These are phyloP conservation scores for Megalops atlanticus DNA, from an alignment of 2,113 vertebrate genomes.

Conservation along the genomic window DNA sequence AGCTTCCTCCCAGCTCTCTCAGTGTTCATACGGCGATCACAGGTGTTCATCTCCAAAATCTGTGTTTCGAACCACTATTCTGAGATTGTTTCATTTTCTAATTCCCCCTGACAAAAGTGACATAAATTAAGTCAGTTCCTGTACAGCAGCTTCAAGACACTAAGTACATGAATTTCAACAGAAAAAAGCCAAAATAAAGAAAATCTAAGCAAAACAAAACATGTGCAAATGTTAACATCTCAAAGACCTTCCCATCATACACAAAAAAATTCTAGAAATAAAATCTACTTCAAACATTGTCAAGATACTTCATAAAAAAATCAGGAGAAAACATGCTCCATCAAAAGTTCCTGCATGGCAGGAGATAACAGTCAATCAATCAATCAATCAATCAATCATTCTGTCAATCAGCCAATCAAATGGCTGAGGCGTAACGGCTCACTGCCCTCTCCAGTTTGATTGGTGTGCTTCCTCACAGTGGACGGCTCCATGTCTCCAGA, in stretches of 20 bases:
- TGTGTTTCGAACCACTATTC: neutral
- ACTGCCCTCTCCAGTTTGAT: neutral
- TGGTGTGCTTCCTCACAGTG: neutral
- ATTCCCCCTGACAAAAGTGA: neutral
- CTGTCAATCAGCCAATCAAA: neutral
- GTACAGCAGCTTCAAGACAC: constrained; percentile 46
- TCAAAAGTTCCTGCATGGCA: constrained; percentile 72
- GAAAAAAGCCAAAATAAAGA: constrained; percentile 25
- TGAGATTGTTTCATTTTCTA: neutral
- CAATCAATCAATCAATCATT: constrained; percentile 1
- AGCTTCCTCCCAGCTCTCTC: neutral
- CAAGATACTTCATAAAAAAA: constrained; percentile 21
- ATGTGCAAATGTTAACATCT: constrained; percentile 54
- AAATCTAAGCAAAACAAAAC: constrained; percentile 17
- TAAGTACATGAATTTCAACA: constrained; percentile 23
- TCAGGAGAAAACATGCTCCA: constrained; percentile 31
- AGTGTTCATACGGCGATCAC: neutral
- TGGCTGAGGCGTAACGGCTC: no score
- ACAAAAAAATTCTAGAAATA: neutral
- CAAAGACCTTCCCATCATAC: neutral
- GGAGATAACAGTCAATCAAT: constrained; percentile 59
- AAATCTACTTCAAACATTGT: neutral
- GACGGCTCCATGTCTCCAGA: neutral
- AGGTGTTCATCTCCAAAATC: neutral
- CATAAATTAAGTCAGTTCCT: constrained; percentile 36